These are phyloP conservation scores for Pelagia noctiluca DNA, from an alignment of 30 jellyfish, hydroid and myxozoan species.

Conservation along the genomic window DNA sequence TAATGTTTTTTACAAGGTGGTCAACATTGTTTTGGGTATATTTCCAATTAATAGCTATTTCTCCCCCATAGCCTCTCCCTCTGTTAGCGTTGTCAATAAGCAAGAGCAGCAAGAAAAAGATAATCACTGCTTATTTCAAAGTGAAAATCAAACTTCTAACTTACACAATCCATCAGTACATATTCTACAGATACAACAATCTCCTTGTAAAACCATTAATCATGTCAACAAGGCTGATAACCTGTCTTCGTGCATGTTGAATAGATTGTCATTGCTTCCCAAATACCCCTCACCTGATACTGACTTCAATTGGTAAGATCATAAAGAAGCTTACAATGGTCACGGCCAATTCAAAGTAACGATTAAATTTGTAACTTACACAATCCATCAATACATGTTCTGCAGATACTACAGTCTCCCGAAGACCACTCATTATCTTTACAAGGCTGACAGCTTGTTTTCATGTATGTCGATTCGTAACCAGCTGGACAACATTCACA, in stretches of 20 bases:
- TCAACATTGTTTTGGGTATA: constrained; percentile 80
- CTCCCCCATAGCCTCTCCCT: too few relatives aligned
- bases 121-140: too few relatives aligned
- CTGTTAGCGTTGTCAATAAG: too few relatives aligned
- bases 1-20: constrained; percentile 77
- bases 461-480: constrained; percentile 83
- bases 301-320: too few relatives aligned
- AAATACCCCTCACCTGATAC: too few relatives aligned
- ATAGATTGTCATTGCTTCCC: too few relatives aligned
- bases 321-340: too few relatives aligned
- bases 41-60: too few relatives aligned
- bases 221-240: constrained; percentile 74
- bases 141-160: constrained; percentile 37
- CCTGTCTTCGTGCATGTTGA: too few relatives aligned
- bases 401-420: constrained; percentile 80
- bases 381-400: constrained; percentile 75
- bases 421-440: constrained; percentile 84
- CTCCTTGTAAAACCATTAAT: constrained; percentile 90
- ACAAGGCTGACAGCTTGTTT: constrained; percentile 82
- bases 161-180: constrained; percentile 88
- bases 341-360: too few relatives aligned
- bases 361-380: constrained; percentile 73
- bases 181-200: constrained; percentile 72
- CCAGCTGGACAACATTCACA: constrained; percentile 98
- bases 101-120: too few relatives aligned